phyloP scores from a whole-genome alignment of 2,113 vertebrate species.

The Philantomba maxwellii region DNA sequence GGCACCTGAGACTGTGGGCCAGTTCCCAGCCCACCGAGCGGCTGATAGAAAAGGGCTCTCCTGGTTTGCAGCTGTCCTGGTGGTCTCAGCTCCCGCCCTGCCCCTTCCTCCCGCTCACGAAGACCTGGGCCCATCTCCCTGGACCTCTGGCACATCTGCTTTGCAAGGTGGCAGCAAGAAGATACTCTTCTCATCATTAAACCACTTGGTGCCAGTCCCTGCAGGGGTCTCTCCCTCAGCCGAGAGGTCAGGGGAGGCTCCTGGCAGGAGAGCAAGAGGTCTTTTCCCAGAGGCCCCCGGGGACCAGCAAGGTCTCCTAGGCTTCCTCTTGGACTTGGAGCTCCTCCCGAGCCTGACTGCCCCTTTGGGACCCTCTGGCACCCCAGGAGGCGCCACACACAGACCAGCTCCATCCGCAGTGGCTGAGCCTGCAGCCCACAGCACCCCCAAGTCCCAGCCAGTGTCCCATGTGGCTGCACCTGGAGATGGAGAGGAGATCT shows the following conservation, averaged over 20 bases:
- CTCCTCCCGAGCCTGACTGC: not conserved
- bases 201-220: not conserved
- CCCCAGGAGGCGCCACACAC: not conserved
- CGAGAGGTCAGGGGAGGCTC: not conserved
- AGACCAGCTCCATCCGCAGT: too few relatives aligned
- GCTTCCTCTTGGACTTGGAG: not conserved
- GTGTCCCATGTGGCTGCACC: not conserved
- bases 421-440: not conserved
- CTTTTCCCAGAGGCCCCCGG: accelerated
- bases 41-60: not conserved
- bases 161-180: not conserved
- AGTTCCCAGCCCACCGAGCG: accelerated
- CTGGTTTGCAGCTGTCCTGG: not conserved
- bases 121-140: not conserved
- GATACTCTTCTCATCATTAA: not conserved
- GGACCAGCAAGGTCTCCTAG: not conserved
- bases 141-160: not conserved
- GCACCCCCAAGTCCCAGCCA: not conserved
- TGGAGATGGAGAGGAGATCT: not conserved
- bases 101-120: not conserved
- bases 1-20: not conserved
- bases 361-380: not conserved
- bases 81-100: not conserved
- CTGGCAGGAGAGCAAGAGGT: not conserved
- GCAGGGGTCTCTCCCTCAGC: too few relatives aligned